Evolutionary conservation across 1,140 invertebrate species (phyloP), one percentile per base, ranked within the genome.

Genomic region (Drosophila equinoxialis): DNA sequence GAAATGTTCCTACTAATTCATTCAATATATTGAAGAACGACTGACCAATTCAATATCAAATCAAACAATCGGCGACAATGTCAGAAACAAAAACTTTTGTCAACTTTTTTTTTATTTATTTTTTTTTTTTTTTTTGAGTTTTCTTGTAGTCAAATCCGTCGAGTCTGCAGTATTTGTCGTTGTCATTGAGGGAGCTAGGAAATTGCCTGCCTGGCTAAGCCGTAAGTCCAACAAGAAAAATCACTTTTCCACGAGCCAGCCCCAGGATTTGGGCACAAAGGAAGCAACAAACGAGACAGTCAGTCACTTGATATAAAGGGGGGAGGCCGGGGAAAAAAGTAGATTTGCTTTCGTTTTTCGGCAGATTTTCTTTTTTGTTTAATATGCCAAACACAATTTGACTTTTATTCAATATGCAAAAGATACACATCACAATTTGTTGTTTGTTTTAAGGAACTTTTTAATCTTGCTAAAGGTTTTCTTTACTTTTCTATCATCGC

Each of bases 331-430:
- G 3, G 0, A 13, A 13, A 39, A 20, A 51, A 23, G 45, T 51
- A 51, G 77, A 78, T 76, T 89, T 89, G 58, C 71, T 89, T 89
- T 84, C 81, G 85, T 80, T 89, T 84, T 89, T 80, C 68, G 51
- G 70, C 65, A 71, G 72, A 74, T 79, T 72, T 48, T 37, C 1
- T 26, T 37, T 8, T 11, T 68, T 75, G 77, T 70, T 90, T 89
- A 90, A 84, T 84, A 90, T 84, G 84, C 84, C 81, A 85, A 89
- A 89, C 84, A 89, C 84, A 87, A 79, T 89, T 89, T 87, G 71
- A 89, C 77, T 83, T 87, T 80, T 89, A 87, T 87, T 87, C 83
- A 87, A 87, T 83, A 87, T 89, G 84, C 84, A 87, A 79, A 82
- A 79, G 75, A 83, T 82, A 87, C 73, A 67, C 77, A 77, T 77